Evolutionary conservation across 1,140 invertebrate species (phyloP).

Genomic region (Delia radicum): DNA sequence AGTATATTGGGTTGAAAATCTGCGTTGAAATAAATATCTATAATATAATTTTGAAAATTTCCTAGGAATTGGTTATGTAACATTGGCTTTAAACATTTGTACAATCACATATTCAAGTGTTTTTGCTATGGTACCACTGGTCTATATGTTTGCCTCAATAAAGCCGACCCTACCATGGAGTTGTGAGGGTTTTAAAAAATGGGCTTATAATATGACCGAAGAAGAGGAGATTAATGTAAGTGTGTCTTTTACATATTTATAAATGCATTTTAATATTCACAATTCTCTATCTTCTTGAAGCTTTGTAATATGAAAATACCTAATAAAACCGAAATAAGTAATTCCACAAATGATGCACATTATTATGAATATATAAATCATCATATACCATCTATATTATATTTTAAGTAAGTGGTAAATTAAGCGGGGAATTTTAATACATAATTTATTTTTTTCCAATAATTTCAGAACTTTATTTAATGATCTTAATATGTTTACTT

Average conservation of each 20-base stretch:
- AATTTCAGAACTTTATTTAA: neutral
- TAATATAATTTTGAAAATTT: neutral
- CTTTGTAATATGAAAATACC: neutral
- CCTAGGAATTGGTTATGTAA: slow-evolving; percentile 46
- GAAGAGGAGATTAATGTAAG: slow-evolving; percentile 6
- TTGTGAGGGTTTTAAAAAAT: slow-evolving; percentile 36
- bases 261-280: no score
- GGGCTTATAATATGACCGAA: neutral
- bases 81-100: slow-evolving; percentile 32
- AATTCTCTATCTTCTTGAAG: neutral
- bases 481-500: neutral
- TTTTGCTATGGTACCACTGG: slow-evolving; percentile 39
- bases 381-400: slow-evolving; percentile 41
- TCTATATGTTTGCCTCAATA: slow-evolving; percentile 38
- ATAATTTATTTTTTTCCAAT: neutral
- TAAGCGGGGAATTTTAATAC: neutral
- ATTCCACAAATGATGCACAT: neutral
- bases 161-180: slow-evolving; percentile 45
- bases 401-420: slow-evolving; percentile 34
- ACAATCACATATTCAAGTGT: slow-evolving; percentile 39
- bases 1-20: neutral
- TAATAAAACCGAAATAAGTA: no score
- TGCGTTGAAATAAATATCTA: neutral
- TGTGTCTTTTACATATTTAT: neutral
- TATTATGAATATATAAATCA: neutral